Conservation (phyloP, 1,140 invertebrate species). For the Gonatopus flavifemur region DNA sequence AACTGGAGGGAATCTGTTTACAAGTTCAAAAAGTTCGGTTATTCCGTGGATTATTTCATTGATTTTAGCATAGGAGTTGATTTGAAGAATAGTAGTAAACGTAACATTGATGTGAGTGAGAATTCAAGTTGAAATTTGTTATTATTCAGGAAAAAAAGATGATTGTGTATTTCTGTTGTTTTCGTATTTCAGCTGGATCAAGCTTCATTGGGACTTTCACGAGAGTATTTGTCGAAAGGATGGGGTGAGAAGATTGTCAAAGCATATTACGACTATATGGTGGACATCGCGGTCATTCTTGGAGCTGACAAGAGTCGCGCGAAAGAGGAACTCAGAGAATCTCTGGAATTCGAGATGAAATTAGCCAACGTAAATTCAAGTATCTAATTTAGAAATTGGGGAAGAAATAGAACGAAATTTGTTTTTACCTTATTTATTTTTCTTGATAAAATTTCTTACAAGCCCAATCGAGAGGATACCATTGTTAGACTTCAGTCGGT, state of each 20-base stretch:
- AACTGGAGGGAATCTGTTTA: slow-evolving; percentile 83
- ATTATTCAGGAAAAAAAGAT: too few relatives aligned
- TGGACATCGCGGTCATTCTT: slow-evolving; percentile 83
- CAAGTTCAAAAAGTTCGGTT: slow-evolving; percentile 76
- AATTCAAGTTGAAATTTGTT: neutral
- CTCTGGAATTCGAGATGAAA: slow-evolving; percentile 88
- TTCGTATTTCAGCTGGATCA: slow-evolving; percentile 78
- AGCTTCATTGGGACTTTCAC: slow-evolving; percentile 80
- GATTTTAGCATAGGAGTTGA: slow-evolving; percentile 89
- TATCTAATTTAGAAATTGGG: too few relatives aligned
- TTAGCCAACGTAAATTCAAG: slow-evolving; percentile 92
- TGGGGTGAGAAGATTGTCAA: slow-evolving; percentile 75
- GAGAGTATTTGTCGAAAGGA: slow-evolving; percentile 88
- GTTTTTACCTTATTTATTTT: neutral
- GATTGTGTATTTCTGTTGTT: too few relatives aligned
- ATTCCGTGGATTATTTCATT: slow-evolving; percentile 89
- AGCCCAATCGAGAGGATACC: neutral
- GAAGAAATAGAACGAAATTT: slow-evolving; percentile 2
- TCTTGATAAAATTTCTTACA: too few relatives aligned
- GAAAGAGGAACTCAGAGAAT: slow-evolving; percentile 73
- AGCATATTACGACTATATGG: slow-evolving; percentile 82
- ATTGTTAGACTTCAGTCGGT: too few relatives aligned
- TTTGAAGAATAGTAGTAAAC: slow-evolving; percentile 84
- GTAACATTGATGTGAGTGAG: slow-evolving; percentile 82
- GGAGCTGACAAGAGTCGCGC: slow-evolving; percentile 78